These are phyloP conservation scores for Wiebesia pumilae DNA, from an alignment of 1,140 invertebrate species.

Conservation along the genomic window DNA sequence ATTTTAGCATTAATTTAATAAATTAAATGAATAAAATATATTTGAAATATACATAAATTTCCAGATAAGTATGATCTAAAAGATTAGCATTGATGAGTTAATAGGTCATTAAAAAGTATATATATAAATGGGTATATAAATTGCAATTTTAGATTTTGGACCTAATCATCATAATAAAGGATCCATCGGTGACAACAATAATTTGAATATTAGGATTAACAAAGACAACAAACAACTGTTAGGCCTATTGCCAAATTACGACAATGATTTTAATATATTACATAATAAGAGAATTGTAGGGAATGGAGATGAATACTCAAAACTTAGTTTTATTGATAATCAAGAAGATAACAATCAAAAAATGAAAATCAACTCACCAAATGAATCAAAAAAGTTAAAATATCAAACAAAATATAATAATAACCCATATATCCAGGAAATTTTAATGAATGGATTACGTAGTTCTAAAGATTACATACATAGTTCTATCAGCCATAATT, in stretches of 20 bases:
- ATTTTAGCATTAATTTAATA: neutral
- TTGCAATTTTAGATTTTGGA: conserved; percentile 27
- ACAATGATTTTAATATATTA: neutral
- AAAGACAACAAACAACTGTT: neutral
- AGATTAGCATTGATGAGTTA: conserved; percentile 15
- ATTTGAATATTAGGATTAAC: neutral
- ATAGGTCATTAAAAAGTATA: conserved; percentile 15
- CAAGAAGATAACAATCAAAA: too few species aligned
- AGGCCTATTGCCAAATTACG: neutral
- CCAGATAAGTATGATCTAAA: conserved; percentile 22
- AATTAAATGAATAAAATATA: neutral
- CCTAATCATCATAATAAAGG: conserved; percentile 4
- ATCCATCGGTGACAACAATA: neutral
- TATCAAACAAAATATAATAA: too few species aligned
- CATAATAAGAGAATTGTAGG: neutral
- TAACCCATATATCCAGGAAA: too few species aligned
- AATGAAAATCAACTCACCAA: too few species aligned
- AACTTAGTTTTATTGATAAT: too few species aligned
- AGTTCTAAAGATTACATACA: too few species aligned
- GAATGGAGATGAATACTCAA: too few species aligned
- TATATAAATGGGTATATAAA: too few species aligned
- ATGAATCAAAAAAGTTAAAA: too few species aligned
- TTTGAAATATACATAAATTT: conserved; percentile 16
- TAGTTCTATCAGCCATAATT: too few species aligned
- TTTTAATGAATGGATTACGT: too few species aligned